These are phyloP conservation scores for Hippocampus mohnikei DNA, from an alignment of 2,113 vertebrate species.

Conservation along the genomic window DNA sequence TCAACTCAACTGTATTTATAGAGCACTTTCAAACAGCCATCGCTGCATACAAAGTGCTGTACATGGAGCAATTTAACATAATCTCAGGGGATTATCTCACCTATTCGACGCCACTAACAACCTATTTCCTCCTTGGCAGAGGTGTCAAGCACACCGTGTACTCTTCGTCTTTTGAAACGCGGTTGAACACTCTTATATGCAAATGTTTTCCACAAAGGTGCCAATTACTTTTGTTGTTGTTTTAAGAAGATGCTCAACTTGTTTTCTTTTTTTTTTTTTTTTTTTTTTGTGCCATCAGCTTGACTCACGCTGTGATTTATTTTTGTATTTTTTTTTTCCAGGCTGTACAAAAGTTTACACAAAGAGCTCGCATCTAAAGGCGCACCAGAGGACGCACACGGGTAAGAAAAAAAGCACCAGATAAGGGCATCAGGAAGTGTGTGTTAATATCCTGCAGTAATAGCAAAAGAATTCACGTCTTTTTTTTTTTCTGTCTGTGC, in stretches of 20 bases:
- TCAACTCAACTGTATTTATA: too few species aligned
- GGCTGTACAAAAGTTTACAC: constrained; percentile 91
- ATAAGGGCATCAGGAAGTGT: background rate
- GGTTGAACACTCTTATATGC: background rate
- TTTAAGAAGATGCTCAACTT: background rate
- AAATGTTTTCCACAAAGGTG: background rate
- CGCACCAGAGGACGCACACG: constrained; percentile 90
- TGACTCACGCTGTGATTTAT: background rate
- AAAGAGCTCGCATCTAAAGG: constrained; percentile 93
- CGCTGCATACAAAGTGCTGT: too few species aligned
- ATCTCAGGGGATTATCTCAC: background rate
- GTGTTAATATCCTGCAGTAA: background rate
- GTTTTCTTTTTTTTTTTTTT: background rate
- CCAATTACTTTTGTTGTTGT: background rate
- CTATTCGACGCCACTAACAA: background rate
- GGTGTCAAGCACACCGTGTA: background rate
- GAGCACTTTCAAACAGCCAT: too few species aligned
- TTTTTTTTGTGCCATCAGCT: background rate
- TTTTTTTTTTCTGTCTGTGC: constrained; percentile 4
- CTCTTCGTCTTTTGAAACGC: background rate
- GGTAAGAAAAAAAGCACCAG: constrained; percentile 60
- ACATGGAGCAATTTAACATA: too few species aligned
- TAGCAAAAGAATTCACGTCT: constrained; percentile 9
- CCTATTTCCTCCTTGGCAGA: background rate
- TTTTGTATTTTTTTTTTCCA: constrained; percentile 50